Evolutionary conservation across 2,797 vertebrate genomes (phyloP).

Genomic region (Todus mexicanus): DNA sequence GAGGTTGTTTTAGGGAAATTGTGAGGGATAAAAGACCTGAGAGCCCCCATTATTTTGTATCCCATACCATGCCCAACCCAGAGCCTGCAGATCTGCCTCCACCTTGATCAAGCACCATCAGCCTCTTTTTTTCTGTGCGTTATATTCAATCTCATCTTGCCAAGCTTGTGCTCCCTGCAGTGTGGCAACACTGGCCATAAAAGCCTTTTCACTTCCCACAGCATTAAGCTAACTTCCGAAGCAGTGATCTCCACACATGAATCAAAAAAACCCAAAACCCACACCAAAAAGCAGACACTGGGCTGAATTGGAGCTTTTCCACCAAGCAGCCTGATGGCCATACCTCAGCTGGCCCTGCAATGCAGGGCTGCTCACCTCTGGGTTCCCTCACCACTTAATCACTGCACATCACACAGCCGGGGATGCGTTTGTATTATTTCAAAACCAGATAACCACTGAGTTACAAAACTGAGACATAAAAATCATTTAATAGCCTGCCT

Average conservation of each 20-base stretch:
- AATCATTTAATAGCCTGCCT: not conserved
- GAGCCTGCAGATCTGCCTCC: not conserved
- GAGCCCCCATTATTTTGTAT: not conserved
- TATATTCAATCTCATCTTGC: not conserved
- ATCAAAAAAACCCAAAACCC: not conserved
- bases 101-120: not conserved
- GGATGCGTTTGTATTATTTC: not conserved
- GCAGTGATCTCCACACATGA: not conserved
- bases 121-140: not conserved
- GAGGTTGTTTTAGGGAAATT: not conserved
- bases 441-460: not conserved
- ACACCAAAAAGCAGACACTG: not conserved
- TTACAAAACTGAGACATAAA: not conserved
- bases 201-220: not conserved
- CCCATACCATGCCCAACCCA: too few species aligned
- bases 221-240: not conserved
- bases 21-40: not conserved
- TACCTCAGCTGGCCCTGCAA: not conserved
- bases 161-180: not conserved
- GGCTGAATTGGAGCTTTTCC: not conserved
- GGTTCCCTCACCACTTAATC: not conserved
- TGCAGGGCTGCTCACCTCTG: not conserved
- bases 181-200: not conserved
- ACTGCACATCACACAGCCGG: not conserved
- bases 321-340: not conserved